Evolutionary conservation across 1,140 invertebrate species (phyloP).

Genomic region (Mactra quadrangularis): DNA sequence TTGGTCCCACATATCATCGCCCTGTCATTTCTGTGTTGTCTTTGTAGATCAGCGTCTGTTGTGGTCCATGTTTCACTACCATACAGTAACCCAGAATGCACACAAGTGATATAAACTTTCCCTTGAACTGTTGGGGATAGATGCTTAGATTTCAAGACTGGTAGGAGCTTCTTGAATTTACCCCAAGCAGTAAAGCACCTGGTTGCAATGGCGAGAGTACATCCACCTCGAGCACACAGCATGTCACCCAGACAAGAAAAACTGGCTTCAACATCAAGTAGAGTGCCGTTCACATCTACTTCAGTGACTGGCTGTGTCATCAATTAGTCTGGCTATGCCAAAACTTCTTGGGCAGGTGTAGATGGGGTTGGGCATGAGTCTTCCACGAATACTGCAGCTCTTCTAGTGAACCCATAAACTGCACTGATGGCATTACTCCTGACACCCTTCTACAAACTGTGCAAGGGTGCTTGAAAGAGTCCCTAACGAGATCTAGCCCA

Average conservation of each 20-base stretch:
- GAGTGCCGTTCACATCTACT: neutral
- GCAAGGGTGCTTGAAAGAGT: neutral
- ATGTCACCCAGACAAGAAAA: slow-evolving; percentile 5
- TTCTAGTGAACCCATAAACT: slow-evolving; percentile 3
- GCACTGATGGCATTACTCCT: slow-evolving; percentile 40
- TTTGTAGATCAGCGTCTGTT: too few relatives aligned
- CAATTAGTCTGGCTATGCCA: neutral
- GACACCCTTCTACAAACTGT: slow-evolving; percentile 24
- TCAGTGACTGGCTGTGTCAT: neutral
- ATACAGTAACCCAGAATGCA: too few relatives aligned
- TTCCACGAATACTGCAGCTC: slow-evolving; percentile 10
- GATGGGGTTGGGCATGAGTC: neutral
- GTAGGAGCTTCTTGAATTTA: slow-evolving; percentile 12
- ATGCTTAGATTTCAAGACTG: neutral
- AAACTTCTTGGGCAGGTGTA: neutral
- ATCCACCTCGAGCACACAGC: slow-evolving; percentile 1
- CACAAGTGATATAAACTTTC: too few relatives aligned
- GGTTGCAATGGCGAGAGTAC: neutral
- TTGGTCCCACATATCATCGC: too few relatives aligned
- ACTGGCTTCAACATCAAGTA: slow-evolving; percentile 7
- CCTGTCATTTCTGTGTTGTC: too few relatives aligned
- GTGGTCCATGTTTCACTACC: too few relatives aligned
- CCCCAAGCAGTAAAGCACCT: slow-evolving; percentile 1
- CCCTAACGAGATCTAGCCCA: neutral
- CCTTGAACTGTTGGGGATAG: too few relatives aligned